A percentile compares a stretch with the other conserved stretches of the same genome.
Conservation (phyloP, 2,888 invertebrate genomes). For the Octonoba sinensis region DNA sequence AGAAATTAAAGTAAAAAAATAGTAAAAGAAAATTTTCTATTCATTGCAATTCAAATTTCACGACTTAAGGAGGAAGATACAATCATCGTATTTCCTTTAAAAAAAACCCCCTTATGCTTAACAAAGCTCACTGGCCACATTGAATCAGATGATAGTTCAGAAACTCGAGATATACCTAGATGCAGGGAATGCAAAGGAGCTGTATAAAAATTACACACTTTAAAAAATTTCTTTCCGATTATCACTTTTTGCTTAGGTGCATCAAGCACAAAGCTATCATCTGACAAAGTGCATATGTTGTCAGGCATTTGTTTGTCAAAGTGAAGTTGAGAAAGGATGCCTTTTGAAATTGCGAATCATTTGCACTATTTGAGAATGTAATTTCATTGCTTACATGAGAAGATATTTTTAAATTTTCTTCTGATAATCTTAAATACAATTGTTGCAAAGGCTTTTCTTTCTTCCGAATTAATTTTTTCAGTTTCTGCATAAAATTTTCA, state of each 20-base stretch:
- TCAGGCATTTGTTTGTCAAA: background rate
- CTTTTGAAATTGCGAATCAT: background rate
- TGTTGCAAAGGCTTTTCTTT: constrained; percentile 4
- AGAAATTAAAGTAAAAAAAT: too few species aligned
- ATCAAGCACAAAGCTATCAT: background rate
- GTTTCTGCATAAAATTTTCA: constrained; percentile 66
- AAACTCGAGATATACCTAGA: background rate
- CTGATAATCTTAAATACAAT: background rate
- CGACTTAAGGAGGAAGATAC: too few species aligned
- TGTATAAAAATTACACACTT: background rate
- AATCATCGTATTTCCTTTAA: too few species aligned
- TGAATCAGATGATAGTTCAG: too few species aligned
- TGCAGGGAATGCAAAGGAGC: background rate
- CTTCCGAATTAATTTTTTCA: constrained; percentile 54
- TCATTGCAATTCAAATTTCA: too few species aligned
- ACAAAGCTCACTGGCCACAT: too few species aligned
- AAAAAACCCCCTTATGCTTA: too few species aligned
- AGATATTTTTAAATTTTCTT: background rate
- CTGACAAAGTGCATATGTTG: constrained; percentile 10
- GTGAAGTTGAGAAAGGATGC: background rate
- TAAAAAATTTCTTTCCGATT: background rate
- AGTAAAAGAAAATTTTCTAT: too few species aligned
- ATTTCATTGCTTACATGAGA: background rate
- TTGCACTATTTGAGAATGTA: background rate
- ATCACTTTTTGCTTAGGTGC: background rate